phyloP scores from a whole-genome alignment of 2,797 vertebrate genomes.

The Protonibea diacanthus region DNA sequence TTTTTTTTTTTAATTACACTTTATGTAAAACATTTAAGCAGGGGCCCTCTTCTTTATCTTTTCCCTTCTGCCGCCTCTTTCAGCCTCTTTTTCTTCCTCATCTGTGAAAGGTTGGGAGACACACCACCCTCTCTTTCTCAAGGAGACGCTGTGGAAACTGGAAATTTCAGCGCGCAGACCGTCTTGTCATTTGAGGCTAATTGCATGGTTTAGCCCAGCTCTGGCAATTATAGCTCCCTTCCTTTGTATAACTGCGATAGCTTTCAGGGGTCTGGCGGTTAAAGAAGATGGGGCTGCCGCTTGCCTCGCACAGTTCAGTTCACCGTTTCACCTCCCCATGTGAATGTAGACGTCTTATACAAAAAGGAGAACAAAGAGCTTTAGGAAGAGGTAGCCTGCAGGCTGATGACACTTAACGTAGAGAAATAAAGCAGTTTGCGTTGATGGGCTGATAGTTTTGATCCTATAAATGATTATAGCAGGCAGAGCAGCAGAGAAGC shows the following conservation, averaged over 20 bases:
- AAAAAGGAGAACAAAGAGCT: slow-evolving; percentile 42
- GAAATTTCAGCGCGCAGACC: slow-evolving; percentile 70
- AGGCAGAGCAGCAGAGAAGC: slow-evolving; percentile 12
- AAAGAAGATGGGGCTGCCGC: slow-evolving; percentile 57
- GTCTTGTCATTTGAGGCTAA: slow-evolving; percentile 81
- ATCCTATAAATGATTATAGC: slow-evolving; percentile 36
- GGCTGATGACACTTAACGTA: slow-evolving; percentile 31
- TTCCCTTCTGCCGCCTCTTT: slow-evolving; percentile 49
- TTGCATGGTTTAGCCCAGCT: slow-evolving; percentile 77
- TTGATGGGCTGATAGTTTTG: slow-evolving; percentile 40
- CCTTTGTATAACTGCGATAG: slow-evolving; percentile 69
- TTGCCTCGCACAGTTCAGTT: slow-evolving; percentile 40
- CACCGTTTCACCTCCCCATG: slow-evolving; percentile 52
- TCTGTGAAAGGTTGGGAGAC: slow-evolving; percentile 68
- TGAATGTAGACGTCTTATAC: slow-evolving; percentile 59
- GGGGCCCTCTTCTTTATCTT: slow-evolving; percentile 59
- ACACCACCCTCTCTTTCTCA: slow-evolving; percentile 37
- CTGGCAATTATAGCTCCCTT: slow-evolving; percentile 72
- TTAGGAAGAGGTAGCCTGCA: slow-evolving; percentile 32
- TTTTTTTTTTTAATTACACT: slow-evolving; percentile 87
- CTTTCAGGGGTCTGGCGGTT: slow-evolving; percentile 74
- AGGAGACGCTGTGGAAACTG: slow-evolving; percentile 63
- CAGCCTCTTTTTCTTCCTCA: slow-evolving; percentile 52
- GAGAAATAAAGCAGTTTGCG: slow-evolving; percentile 33
- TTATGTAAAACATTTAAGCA: slow-evolving; percentile 79